Percentiles rank a stretch among this genome's conserved stretches.
Evolutionary conservation across 2,888 invertebrate species (phyloP).

Genomic region (Bibio marci): DNA sequence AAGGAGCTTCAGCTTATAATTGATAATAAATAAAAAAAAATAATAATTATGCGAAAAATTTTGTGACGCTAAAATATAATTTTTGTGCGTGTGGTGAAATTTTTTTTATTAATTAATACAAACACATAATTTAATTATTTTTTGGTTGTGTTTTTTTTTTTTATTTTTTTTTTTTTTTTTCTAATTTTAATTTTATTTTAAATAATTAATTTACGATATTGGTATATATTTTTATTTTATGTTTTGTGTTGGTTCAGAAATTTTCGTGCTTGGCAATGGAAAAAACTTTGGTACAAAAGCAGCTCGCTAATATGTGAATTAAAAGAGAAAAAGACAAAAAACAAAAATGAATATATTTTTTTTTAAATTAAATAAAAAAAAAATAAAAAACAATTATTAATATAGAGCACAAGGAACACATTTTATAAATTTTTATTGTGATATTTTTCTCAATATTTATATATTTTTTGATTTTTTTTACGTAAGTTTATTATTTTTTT

Average conservation of each 20-base stretch:
- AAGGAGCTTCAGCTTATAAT: not conserved
- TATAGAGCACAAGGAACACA: no score
- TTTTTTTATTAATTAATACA: no score
- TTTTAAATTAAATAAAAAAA: no score
- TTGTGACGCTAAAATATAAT: not conserved
- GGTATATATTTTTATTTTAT: conserved; percentile 3
- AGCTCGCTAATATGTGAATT: conserved; percentile 15
- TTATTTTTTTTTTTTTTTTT: conserved; percentile 6
- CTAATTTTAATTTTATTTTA: conserved; percentile 7
- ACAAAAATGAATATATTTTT: no score
- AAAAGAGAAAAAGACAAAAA: no score
- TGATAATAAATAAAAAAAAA: not conserved
- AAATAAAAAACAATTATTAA: no score
- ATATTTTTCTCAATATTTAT: no score
- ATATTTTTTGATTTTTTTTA: no score
- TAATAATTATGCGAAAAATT: not conserved
- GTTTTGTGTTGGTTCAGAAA: conserved; percentile 17
- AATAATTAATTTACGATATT: no score
- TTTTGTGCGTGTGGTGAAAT: no score
- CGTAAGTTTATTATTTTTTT: not conserved
- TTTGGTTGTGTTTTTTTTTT: not conserved
- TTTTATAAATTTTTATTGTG: no score
- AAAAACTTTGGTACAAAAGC: conserved; percentile 21
- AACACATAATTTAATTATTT: not conserved
- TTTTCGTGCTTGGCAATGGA: conserved; percentile 28